phyloP scores from a whole-genome alignment of 2,113 vertebrate species.

The Antennarius striatus region DNA sequence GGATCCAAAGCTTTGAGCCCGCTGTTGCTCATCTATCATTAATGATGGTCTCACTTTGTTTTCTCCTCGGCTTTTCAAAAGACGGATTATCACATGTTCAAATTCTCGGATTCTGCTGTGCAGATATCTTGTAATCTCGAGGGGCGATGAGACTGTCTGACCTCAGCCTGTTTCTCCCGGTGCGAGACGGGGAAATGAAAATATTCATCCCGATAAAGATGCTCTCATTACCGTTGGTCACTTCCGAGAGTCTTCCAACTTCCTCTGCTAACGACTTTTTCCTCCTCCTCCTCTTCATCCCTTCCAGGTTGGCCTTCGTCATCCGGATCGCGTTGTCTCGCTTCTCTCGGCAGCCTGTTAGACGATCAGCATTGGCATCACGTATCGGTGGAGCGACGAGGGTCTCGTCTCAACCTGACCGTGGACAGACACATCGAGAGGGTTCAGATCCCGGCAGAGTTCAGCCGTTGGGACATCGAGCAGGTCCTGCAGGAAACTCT shows the following conservation, averaged over 20 bases:
- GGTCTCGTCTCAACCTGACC: slow-evolving; percentile 88
- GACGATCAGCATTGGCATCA: slow-evolving; percentile 97
- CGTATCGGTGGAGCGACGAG: slow-evolving; percentile 81
- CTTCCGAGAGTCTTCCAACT: too few species aligned
- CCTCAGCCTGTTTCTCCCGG: slow-evolving; percentile 14
- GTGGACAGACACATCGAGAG: slow-evolving; percentile 87
- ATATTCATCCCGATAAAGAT: slow-evolving; percentile 18
- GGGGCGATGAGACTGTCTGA: slow-evolving; percentile 3
- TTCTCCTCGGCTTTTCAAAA: slow-evolving; percentile 12
- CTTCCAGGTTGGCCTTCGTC: slow-evolving; percentile 42
- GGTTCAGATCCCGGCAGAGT: slow-evolving; percentile 82
- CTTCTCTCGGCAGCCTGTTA: slow-evolving; percentile 88
- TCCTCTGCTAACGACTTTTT: not conserved
- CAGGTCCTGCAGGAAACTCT: slow-evolving; percentile 54
- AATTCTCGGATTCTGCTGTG: slow-evolving; percentile 5
- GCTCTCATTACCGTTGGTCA: not conserved
- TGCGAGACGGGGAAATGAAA: slow-evolving; percentile 12
- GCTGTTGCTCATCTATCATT: slow-evolving; percentile 58
- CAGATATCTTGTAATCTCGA: not conserved
- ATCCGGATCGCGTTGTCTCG: slow-evolving; percentile 64
- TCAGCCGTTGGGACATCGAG: slow-evolving; percentile 82
- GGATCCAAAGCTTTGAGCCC: slow-evolving; percentile 33
- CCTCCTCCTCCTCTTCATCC: too few species aligned
- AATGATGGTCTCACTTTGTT: slow-evolving; percentile 33
- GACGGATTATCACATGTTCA: slow-evolving; percentile 15